Evolutionary conservation across 2,888 invertebrate genomes (phyloP).

Genomic region (Lumbricus terrestris): DNA sequence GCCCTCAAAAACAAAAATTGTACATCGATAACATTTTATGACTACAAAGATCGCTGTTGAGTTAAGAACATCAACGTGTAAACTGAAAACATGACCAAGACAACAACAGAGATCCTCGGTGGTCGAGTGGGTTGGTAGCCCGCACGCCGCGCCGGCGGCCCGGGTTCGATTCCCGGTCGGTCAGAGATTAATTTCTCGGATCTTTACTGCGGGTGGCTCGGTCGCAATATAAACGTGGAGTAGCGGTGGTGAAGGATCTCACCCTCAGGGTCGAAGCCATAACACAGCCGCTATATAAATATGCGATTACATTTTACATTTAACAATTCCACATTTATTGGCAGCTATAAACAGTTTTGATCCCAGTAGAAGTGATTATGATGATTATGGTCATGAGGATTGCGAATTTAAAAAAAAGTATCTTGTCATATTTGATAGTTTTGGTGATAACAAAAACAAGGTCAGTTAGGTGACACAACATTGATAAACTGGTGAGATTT

Average conservation of each 20-base stretch:
- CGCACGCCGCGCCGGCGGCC: no score
- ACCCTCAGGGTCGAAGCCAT: no score
- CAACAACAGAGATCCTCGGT: no score
- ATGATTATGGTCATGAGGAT: background rate
- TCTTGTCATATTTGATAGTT: background rate
- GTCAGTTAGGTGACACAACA: background rate
- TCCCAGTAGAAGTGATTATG: background rate
- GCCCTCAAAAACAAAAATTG: background rate
- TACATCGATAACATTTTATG: background rate
- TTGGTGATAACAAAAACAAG: background rate
- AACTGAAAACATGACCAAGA: background rate
- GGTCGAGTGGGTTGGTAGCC: no score
- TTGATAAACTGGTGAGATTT: background rate
- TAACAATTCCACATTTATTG: no score
- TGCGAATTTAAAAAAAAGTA: background rate
- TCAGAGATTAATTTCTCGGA: no score
- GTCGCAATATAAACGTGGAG: no score
- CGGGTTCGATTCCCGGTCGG: no score
- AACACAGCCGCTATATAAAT: no score
- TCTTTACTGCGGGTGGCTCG: no score
- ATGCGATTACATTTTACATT: no score
- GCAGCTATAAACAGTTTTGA: background rate
- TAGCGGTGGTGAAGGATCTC: no score
- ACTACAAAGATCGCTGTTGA: background rate
- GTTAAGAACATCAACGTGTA: background rate